Evolutionary conservation across 1,140 invertebrate species (phyloP).

Genomic region (Drosophila orena): DNA sequence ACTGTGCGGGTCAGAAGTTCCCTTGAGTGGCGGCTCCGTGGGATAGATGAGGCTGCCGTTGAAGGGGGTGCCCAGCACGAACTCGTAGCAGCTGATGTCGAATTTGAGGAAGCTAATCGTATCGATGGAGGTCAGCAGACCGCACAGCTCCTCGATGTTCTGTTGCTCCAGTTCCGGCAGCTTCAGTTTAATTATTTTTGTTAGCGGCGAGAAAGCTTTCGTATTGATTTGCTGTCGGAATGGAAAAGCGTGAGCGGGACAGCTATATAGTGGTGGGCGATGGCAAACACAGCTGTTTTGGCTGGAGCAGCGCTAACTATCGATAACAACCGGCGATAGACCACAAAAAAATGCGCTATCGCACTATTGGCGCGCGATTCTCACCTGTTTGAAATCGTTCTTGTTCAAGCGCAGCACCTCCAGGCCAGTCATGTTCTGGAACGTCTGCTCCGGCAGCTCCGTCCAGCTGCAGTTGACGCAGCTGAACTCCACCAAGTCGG

Average conservation of each 20-base stretch:
- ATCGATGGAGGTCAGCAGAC: constrained; percentile 72
- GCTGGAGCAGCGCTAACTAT: not conserved
- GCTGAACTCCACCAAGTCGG: constrained; percentile 64
- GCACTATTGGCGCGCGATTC: constrained; percentile 33
- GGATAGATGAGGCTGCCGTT: constrained; percentile 77
- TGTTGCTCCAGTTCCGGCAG: constrained; percentile 71
- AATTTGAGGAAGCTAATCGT: constrained; percentile 76
- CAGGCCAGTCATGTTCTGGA: constrained; percentile 85
- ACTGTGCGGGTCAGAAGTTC: constrained; percentile 31
- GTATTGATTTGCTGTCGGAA: constrained; percentile 83
- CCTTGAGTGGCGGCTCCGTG: constrained; percentile 63
- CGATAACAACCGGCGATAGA: not conserved
- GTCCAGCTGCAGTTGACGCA: constrained; percentile 80
- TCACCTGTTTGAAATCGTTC: constrained; percentile 82
- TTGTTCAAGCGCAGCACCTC: constrained; percentile 84
- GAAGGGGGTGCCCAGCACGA: constrained; percentile 74
- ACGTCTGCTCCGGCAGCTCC: constrained; percentile 77
- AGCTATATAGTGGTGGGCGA: constrained; percentile 41
- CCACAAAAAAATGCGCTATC: constrained; percentile 1
- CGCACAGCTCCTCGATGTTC: constrained; percentile 75
- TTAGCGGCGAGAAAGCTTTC: constrained; percentile 75
- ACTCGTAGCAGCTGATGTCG: constrained; percentile 78
- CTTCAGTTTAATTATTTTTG: constrained; percentile 75
- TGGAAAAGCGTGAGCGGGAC: constrained; percentile 47
- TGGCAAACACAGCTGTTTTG: constrained; percentile 11